Evolutionary conservation across 2,113 vertebrate species (phyloP).

Genomic region (Phylloscopus trochilus): DNA sequence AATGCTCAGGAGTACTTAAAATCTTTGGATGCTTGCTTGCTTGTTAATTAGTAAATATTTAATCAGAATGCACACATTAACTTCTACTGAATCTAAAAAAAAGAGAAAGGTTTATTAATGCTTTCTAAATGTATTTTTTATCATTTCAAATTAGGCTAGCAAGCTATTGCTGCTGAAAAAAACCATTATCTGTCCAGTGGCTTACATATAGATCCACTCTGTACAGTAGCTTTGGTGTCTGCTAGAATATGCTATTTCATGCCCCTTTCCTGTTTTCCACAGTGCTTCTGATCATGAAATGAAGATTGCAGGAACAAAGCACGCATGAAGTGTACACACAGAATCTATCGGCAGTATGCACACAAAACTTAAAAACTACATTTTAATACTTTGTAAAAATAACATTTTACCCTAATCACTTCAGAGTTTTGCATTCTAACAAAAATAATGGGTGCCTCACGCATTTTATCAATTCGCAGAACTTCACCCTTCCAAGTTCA

Average conservation of each 20-base stretch:
- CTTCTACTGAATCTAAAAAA: neutral
- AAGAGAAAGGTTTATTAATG: neutral
- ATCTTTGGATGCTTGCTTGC: neutral
- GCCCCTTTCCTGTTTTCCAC: neutral
- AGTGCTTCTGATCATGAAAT: neutral
- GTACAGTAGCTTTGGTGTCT: neutral
- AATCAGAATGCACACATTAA: neutral
- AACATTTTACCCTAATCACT: neutral
- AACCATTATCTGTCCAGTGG: neutral
- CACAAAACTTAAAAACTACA: neutral
- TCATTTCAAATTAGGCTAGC: neutral
- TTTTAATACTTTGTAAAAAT: neutral
- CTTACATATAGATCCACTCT: neutral
- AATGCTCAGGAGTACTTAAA: neutral
- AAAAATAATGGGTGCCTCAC: neutral
- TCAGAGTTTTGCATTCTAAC: neutral
- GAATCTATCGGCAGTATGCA: neutral
- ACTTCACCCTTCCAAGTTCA: neutral
- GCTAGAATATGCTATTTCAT: neutral
- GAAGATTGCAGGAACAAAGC: neutral
- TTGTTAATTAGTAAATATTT: neutral
- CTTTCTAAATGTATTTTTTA: neutral
- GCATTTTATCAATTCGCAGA: neutral
- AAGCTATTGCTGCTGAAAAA: neutral
- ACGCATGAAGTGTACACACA: neutral